These are phyloP conservation scores for Allacma fusca DNA, from an alignment of 2,888 invertebrate species.

Conservation along the genomic window DNA sequence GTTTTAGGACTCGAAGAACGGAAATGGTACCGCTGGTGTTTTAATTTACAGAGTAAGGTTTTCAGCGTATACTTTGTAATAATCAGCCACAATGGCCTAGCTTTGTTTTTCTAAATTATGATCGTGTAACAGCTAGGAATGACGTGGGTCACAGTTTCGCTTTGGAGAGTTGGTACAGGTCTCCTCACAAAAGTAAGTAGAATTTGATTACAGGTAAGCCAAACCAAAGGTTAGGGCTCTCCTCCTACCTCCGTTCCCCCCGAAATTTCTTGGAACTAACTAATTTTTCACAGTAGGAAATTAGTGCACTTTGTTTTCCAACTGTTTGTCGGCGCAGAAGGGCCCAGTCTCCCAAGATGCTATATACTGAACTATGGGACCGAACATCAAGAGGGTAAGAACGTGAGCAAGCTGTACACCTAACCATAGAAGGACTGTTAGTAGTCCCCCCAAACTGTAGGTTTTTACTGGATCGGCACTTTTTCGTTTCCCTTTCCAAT, in stretches of 20 bases:
- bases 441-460: too few relatives aligned
- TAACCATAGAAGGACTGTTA: too few relatives aligned
- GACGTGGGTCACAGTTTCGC: too few relatives aligned
- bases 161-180: background rate
- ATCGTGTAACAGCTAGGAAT: background rate
- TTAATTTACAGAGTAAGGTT: conserved; percentile 4
- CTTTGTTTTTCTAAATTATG: conserved; percentile 14
- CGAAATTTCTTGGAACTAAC: conserved; percentile 38
- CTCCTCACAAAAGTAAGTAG: conserved; percentile 8
- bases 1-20: background rate
- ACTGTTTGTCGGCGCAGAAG: conserved; percentile 36
- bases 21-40: too few relatives aligned
- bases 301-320: conserved; percentile 44
- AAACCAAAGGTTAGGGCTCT: conserved; percentile 32
- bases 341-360: conserved; percentile 6
- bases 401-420: too few relatives aligned
- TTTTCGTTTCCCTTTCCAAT: conserved; percentile 10
- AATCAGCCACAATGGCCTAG: conserved; percentile 15
- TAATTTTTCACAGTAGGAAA: conserved; percentile 49
- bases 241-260: conserved; percentile 21
- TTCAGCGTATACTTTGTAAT: conserved; percentile 10
- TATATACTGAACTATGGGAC: too few relatives aligned
- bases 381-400: too few relatives aligned
- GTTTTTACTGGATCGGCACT: background rate
- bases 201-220: conserved; percentile 35